Conservation (phyloP, 2,797 vertebrate species). For the Prunella strophiata region DNA sequence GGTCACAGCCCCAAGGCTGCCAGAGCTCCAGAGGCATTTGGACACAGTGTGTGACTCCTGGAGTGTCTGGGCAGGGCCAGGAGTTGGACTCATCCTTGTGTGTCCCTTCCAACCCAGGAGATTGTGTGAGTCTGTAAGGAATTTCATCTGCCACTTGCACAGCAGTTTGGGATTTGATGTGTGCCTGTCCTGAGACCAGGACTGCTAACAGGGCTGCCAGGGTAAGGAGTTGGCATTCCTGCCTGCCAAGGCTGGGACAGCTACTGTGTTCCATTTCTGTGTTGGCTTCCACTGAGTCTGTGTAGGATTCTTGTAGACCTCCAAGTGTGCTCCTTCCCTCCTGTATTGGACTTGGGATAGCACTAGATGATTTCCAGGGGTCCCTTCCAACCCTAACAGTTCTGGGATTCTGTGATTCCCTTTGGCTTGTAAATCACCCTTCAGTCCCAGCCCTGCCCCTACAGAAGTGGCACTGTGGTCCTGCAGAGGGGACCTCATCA, state of each 20-base stretch:
- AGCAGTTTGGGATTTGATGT: neutral
- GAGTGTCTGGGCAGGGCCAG: neutral
- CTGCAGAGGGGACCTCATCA: neutral
- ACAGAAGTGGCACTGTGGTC: rapidly evolving
- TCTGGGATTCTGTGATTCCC: neutral
- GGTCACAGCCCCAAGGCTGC: neutral
- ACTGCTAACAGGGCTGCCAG: neutral
- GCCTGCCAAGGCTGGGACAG: neutral
- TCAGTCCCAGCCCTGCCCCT: neutral
- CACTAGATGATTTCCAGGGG: neutral
- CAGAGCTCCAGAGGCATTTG: neutral
- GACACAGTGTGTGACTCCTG: neutral
- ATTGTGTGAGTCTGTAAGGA: neutral
- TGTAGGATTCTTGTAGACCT: neutral
- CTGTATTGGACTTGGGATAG: neutral
- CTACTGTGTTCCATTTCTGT: rapidly evolving
- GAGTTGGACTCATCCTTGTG: neutral
- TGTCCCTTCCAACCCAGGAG: neutral
- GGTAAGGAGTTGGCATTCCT: neutral
- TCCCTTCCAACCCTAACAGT: neutral
- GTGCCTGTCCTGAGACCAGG: neutral
- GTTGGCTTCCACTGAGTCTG: neutral
- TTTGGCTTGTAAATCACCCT: neutral
- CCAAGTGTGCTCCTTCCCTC: neutral
- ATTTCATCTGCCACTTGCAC: neutral